Evolutionary conservation across 2,888 invertebrate genomes (phyloP).

Genomic region (Spialia ferax): DNA sequence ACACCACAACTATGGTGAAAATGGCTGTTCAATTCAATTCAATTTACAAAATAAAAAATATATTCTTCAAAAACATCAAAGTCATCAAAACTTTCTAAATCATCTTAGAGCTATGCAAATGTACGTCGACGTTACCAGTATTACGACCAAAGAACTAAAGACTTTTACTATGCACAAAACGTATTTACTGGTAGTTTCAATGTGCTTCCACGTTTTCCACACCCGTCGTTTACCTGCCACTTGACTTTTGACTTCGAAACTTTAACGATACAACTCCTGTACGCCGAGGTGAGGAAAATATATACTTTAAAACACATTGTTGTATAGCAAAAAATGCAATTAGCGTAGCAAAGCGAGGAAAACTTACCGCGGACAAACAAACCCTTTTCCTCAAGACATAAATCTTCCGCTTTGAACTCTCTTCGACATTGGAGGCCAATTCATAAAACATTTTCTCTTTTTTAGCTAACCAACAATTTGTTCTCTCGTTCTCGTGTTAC

Average conservation of each 20-base stretch:
- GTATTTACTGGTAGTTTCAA: conserved; percentile 24
- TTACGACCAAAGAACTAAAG: conserved; percentile 17
- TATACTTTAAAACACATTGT: conserved; percentile 25
- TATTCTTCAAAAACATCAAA: not conserved
- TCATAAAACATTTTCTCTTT: conserved; percentile 64
- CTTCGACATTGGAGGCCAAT: conserved; percentile 62
- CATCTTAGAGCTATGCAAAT: not conserved
- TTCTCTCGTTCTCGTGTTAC: conserved; percentile 43
- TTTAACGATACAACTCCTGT: conserved; percentile 23
- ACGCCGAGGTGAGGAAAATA: conserved; percentile 28
- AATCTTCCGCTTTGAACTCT: conserved; percentile 65
- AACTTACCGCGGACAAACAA: conserved; percentile 59
- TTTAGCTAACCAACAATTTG: conserved; percentile 44
- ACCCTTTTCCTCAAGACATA: conserved; percentile 63
- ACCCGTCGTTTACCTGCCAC: conserved; percentile 28
- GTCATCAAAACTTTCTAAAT: not conserved
- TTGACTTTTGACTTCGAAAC: conserved; percentile 31
- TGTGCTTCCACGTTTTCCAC: conserved; percentile 23
- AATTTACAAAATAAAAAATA: too few relatives aligned
- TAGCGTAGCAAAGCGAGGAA: conserved; percentile 57
- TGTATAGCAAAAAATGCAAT: conserved; percentile 56
- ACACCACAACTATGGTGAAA: too few relatives aligned
- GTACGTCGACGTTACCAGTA: conserved; percentile 2
- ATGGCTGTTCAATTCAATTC: too few relatives aligned
- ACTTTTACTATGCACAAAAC: conserved; percentile 12